Evolutionary conservation across 2,888 invertebrate species (phyloP).

Genomic region (Drosophila recens): DNA sequence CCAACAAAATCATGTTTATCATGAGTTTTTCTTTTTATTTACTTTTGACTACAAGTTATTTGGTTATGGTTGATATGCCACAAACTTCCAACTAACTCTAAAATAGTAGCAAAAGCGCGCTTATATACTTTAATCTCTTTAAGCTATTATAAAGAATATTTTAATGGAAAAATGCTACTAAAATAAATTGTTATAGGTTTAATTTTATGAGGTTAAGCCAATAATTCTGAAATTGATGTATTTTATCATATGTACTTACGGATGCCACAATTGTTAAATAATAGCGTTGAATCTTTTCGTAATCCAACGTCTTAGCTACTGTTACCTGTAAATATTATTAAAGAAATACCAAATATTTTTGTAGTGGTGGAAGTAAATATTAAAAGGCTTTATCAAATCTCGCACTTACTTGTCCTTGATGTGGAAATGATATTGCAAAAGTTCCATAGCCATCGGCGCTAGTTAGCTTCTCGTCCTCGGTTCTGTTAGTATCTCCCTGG

Average conservation of each 20-base stretch:
- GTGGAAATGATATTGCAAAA: slow-evolving; percentile 94
- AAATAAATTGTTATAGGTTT: too few species aligned
- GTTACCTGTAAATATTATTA: slow-evolving; percentile 87
- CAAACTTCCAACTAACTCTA: background rate
- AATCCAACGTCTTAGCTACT: slow-evolving; percentile 94
- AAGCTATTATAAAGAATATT: background rate
- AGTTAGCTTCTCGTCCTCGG: slow-evolving; percentile 87
- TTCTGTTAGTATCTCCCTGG: slow-evolving; percentile 86
- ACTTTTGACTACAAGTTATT: background rate
- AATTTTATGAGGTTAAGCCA: too few species aligned
- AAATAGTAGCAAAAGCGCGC: background rate
- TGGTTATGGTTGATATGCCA: slow-evolving; percentile 6
- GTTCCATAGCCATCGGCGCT: slow-evolving; percentile 92
- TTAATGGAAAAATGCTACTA: background rate
- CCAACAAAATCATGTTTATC: slow-evolving; percentile 19
- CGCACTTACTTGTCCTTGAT: slow-evolving; percentile 90
- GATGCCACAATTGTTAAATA: slow-evolving; percentile 95
- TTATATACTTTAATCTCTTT: background rate
- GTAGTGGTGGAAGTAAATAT: background rate
- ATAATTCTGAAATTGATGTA: background rate
- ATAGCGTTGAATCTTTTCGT: slow-evolving; percentile 94
- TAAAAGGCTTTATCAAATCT: background rate
- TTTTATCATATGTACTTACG: slow-evolving; percentile 87
- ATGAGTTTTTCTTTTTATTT: background rate
- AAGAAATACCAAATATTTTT: background rate